Base-by-base conservation (phyloP, 2,113 vertebrate genomes). In the Maccullochella peelii region DNA sequence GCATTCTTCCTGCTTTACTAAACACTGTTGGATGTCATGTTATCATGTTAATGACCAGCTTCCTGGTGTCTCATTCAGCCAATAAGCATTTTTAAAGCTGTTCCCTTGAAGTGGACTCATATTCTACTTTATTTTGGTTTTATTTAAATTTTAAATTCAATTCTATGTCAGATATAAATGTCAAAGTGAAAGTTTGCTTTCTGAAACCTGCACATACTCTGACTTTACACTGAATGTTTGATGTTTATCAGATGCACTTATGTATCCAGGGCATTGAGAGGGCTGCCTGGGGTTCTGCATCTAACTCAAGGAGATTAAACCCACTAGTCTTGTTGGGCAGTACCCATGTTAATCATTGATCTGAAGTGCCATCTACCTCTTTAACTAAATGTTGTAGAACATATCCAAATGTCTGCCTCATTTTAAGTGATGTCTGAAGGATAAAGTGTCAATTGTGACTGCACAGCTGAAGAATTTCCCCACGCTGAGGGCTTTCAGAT, bases 391-490 rank as follows among this genome's bases (percentile, higher is more conserved):
- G 2, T 50, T 55, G 44, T 3, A 42, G 38, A 62, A 54, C n/a
- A 14, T 42, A 33, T 23, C 5, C 16, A 52, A 59, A n/a, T 16
- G 65, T 49, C 10, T 18, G 50, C 20, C 68, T 36, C 30, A 55
- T 69, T 55, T 65, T 36, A 33, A 73, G 21, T 25, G n/a, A 52
- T 66, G 10, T 62, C 10, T 21, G 9, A 33, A 65, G 61, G n/a
- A 69, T 67, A 21, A 44, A 30, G 55, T 77, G 73, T 70, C 50
- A 14, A 33, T 2, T 36, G 76, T 74, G 11, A 58, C 20, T 77
- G 50, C 58, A 54, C 33, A 15, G 59, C 33, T 49, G 20, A 61
- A 54, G 52, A 5, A 44, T 23, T 61, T 20, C 42, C 69, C 52
- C 50, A 25, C 76, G 30, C 54, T 18, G 67, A 69, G 14, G 40